Base-by-base conservation (phyloP, 2,888 invertebrate genomes). In the Rotaria socialis region DNA sequence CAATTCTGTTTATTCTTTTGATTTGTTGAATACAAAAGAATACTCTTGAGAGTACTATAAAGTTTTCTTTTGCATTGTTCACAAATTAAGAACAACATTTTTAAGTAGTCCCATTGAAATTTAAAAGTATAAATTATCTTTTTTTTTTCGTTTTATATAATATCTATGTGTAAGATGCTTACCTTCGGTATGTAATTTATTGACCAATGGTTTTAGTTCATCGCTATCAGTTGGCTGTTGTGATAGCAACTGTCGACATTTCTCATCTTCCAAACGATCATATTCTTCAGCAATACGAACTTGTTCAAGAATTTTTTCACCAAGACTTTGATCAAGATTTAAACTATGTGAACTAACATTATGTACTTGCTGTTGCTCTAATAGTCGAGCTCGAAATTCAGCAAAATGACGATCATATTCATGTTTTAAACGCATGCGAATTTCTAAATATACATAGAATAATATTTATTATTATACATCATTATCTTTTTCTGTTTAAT, bases 131-230 rank as follows among this genome's bases (percentile, higher is more conserved):
- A 5, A 6, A 67, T 2, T 4, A 14, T 67, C 16, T 27, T 35
- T 35, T n/a, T 27, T 10, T 67, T 16, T 67, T 5, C 27, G 27
- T 52, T 4, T 52, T 16, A 52, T 52, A 16, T 7, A 52, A 52
- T 52, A 52, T 16, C 2, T 2, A 16, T 67, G 14, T 14, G 11
- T 35, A 4, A 2, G 2, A 14, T 35, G 14, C 35, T 67, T 80
- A 80, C 80, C 80, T 80, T 80, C 80, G 2, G 80, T 43, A 80
- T 80, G 80, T 47, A 80, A 80, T 80, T 80, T 80, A 80, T 47
- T 47, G 11, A 80, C 24, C 24, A 80, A n/a, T 11, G 10, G 80
- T 80, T 80, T 80, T 10, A 19, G 35, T n/a, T 43, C 24, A 11
- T 80, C 80, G 19, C 11, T 80, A 80, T 80, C 80, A 7, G 14